Evolutionary conservation across 2,888 invertebrate species (phyloP), one percentile per base, ranked within the genome.

Genomic region (Torymus auratus): DNA sequence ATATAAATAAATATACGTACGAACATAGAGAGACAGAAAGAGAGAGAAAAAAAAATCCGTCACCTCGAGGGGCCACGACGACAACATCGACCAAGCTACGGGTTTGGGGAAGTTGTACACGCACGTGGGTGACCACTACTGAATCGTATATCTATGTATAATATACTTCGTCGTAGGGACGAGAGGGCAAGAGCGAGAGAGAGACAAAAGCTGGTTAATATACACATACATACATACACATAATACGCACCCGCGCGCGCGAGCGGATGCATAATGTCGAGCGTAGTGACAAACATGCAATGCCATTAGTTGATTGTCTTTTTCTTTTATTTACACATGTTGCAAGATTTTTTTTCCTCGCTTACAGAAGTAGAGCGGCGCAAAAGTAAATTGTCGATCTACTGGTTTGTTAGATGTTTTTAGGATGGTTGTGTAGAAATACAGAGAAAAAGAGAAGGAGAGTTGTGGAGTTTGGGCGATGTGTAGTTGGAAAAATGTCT

Each of bases 151-250:
- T 41, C 5, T 41, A 41, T 41, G 5, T 41, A 5, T 41, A 41
- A 7, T 41, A 41, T 41, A 41, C 7, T 41, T 41, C 41, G 5
- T 41, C 41, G 7, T 41, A 41, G 41, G 41, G 41, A 41, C 41
- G 41, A 41, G 41, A 41, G 41, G 41, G 7, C 7, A 41, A 41
- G 41, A 61, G 53, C 41, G 55, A 53, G 56, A 50, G 50, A 41
- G 41, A 50, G 64, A 15, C 41, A 64, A 15, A 79, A 79, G 69
- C 69, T 64, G 41, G 69, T 79, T 79, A 79, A 74, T 79, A 28
- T 41, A 71, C 71, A 78, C 41, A 41, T 41, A 41, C 41, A 60
- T 41, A 52, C 13, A 17, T 58, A 56, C 58, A 15, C 12, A 68
- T 13, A 14, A 56, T 41, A 41, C 41, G 41, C 41, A 41, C 5